Evolutionary conservation across 2,797 vertebrate species (phyloP), one percentile per base, ranked within the genome.

Genomic region (Malacoraja senta): DNA sequence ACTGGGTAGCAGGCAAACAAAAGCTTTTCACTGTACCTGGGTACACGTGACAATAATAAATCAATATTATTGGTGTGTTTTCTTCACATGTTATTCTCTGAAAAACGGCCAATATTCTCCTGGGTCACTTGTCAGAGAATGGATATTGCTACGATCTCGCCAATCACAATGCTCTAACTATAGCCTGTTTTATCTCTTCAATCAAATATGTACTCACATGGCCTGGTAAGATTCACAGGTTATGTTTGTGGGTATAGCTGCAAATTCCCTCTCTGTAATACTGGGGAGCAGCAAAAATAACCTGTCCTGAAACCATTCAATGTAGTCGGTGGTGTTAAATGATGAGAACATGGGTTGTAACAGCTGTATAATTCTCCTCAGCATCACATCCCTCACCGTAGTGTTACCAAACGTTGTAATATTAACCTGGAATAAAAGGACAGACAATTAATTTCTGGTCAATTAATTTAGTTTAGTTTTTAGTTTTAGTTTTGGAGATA

Each of bases 361-460:
- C 0, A 65, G 86, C 13, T 68, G 77, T 77, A 95, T 94, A 72
- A 95, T 44, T 0, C 93, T 93, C 81, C 93, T 29, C 0, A 94
- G 93, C n/a, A 94, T 80, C 71, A 94, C 65, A 74, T 79, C 32
- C 44, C 93, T 71, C 68, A 94, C 93, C 19, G 84, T 68, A 0
- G 88, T 1, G 77, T 95, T 71, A 6, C 94, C 94, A 35, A 95
- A 93, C 13, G 26, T 0, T 1, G n/a, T 29, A 61, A 94, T 29
- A 26, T 93, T 53, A 58, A 32, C 94, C 95, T 95, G 94, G 15
- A 93, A 93, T 93, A 15, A 81, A 78, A 19, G 44, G 61, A 65
- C 29, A 63, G 83, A 63, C 2, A 32, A 86, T 63, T 32, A 32
- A 17, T n/a, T 86, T 63, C 65, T 19, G 9, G 65, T 2, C 65